phyloP scores from a whole-genome alignment of 2,888 invertebrate genomes.

The Mycalesis mineus region DNA sequence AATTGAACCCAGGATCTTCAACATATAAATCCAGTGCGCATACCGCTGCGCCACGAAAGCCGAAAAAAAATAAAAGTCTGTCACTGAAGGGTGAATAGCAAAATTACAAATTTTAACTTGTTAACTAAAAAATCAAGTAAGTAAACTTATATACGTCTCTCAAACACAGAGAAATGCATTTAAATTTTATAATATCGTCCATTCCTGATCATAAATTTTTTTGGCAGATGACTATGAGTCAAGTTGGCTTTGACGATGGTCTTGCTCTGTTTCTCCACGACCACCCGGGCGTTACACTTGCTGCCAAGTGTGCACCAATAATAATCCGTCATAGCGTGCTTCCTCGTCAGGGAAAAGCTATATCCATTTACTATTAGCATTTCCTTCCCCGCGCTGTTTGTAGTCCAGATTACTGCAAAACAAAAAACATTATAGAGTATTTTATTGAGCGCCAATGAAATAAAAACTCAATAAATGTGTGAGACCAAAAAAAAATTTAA shows the following conservation, averaged over 20 bases:
- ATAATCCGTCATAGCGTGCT: conserved; percentile 21
- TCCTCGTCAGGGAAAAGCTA: conserved; percentile 36
- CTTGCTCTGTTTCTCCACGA: conserved; percentile 11
- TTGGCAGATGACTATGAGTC: conserved; percentile 18
- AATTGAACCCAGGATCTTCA: no score
- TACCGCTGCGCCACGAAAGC: no score
- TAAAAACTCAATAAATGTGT: no score
- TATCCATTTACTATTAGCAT: conserved; percentile 39
- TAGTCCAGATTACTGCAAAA: conserved; percentile 26
- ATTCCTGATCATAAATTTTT: conserved; percentile 15
- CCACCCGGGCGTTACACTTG: conserved; percentile 28
- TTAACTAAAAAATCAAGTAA: no score
- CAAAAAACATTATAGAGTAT: neutral
- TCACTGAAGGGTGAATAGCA: no score
- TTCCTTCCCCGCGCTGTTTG: conserved; percentile 30
- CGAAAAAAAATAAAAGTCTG: no score
- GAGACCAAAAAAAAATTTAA: no score
- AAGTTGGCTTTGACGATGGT: conserved; percentile 12
- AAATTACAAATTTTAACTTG: no score
- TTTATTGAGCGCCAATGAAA: no score
- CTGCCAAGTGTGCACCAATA: conserved; percentile 32
- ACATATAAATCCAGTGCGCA: no score
- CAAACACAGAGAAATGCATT: neutral
- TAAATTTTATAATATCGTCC: conserved; percentile 15
- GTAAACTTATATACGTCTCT: no score